Evolutionary conservation across 2,888 invertebrate species (phyloP).

Genomic region (Eudemis profundana): DNA sequence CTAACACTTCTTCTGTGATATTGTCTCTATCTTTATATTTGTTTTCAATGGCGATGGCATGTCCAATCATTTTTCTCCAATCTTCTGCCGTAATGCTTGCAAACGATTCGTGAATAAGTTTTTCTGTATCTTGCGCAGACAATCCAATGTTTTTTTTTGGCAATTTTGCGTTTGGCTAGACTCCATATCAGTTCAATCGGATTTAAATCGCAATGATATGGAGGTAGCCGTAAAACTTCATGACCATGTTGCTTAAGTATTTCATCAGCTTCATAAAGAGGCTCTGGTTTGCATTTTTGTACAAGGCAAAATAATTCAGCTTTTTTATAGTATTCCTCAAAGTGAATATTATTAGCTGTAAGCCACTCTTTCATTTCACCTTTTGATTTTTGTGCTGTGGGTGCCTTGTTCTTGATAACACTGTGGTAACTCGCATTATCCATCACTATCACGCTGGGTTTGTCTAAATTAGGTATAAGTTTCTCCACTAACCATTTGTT

Average conservation of each 20-base stretch:
- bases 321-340: conserved; percentile 14
- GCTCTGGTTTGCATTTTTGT: conserved; percentile 23
- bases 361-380: conserved; percentile 24
- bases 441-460: conserved; percentile 38
- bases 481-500: conserved; percentile 45
- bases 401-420: conserved; percentile 19
- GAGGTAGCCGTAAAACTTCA: conserved; percentile 20
- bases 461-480: conserved; percentile 41
- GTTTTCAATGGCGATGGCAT: conserved; percentile 21
- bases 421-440: conserved; percentile 46
- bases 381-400: conserved; percentile 12
- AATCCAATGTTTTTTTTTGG: conserved; percentile 25
- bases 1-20: conserved; percentile 19
- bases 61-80: conserved; percentile 24
- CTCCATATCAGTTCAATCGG: conserved; percentile 31
- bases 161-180: conserved; percentile 18
- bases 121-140: conserved; percentile 32
- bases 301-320: conserved; percentile 14
- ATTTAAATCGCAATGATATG: conserved; percentile 31
- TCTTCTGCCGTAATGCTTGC: conserved; percentile 27
- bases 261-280: conserved; percentile 21
- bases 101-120: conserved; percentile 25
- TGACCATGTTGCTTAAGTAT: conserved; percentile 26
- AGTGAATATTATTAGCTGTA: conserved; percentile 15
- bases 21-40: conserved; percentile 19